Base-by-base conservation (phyloP, 2,888 invertebrate species). In the Orgyia antiqua region DNA sequence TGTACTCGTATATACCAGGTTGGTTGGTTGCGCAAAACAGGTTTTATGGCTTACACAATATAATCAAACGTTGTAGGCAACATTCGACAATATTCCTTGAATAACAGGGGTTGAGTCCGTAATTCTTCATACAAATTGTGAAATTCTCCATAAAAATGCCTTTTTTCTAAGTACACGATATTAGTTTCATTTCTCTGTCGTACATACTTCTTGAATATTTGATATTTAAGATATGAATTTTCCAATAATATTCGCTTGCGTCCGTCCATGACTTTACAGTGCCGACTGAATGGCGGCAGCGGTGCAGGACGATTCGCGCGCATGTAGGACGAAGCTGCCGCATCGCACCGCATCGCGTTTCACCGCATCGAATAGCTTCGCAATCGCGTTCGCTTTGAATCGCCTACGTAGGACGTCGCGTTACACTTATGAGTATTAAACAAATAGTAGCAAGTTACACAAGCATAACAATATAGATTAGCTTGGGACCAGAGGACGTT, bases 11-110 rank as follows among this genome's bases (percentile, higher is more conserved):
- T n/a, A n/a, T n/a, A n/a, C n/a, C n/a, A n/a, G n/a, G n/a, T n/a
- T n/a, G n/a, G n/a, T n/a, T n/a, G n/a, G n/a, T n/a, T n/a, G n/a
- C n/a, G n/a, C n/a, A n/a, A n/a, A n/a, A n/a, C n/a, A n/a, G n/a
- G n/a, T n/a, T n/a, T n/a, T n/a, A n/a, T n/a, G n/a, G 39, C 39
- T 39, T 45, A 33, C 5, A 38, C 37, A 33, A 42, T 37, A 38
- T 42, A 43, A 28, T 42, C 38, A 36, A 35, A 35, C 20, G 36
- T 37, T 23, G 36, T 29, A 33, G 38, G 33, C 10, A 38, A 38
- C 34, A 34, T 32, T 39, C 39, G 34, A 35, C 39, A 39, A 26
- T 36, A 36, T 36, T 34, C 32, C 31, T 42, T 42, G 35, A 38
- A 42, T 11, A 42, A 37, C 32, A 34, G 10, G 20, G 37, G 41